Conservation (phyloP, 2,113 vertebrate genomes). For the Geococcyx californianus region DNA sequence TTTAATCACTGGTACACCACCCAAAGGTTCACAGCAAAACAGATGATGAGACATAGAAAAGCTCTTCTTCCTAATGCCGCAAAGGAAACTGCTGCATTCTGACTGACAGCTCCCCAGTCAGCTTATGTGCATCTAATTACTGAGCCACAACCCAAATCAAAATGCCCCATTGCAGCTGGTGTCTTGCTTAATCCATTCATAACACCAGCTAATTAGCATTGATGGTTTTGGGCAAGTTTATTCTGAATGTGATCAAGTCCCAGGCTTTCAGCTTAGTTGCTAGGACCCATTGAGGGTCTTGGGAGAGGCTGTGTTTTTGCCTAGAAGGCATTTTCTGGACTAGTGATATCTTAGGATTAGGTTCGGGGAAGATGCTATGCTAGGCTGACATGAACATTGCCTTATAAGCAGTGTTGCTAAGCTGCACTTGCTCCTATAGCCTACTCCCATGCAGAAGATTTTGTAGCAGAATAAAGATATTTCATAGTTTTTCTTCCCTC, state of each 20-base stretch:
- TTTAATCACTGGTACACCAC: background rate
- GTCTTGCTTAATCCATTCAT: conserved; percentile 75
- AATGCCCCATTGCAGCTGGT: conserved; percentile 71
- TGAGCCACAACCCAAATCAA: conserved; percentile 58
- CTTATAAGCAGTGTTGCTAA: background rate
- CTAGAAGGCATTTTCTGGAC: conserved; percentile 16
- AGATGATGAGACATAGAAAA: background rate
- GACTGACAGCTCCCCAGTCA: conserved; percentile 47
- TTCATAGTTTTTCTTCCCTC: background rate
- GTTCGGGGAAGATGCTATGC: background rate
- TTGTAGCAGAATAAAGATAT: background rate
- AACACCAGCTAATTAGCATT: conserved; percentile 71
- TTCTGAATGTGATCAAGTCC: conserved; percentile 56
- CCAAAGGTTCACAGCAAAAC: conserved; percentile 6
- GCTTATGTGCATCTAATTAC: conserved; percentile 72
- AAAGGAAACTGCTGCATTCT: background rate
- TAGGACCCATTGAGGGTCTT: conserved; percentile 30
- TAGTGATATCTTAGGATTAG: background rate
- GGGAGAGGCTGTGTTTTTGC: conserved; percentile 21
- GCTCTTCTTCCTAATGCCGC: background rate
- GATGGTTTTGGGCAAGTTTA: conserved; percentile 64
- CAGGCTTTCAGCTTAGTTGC: conserved; percentile 30
- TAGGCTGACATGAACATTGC: background rate
- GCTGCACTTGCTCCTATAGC: background rate
- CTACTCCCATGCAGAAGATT: background rate